Base-by-base conservation (phyloP, 2,888 invertebrate genomes). In the Catonia carolina region DNA sequence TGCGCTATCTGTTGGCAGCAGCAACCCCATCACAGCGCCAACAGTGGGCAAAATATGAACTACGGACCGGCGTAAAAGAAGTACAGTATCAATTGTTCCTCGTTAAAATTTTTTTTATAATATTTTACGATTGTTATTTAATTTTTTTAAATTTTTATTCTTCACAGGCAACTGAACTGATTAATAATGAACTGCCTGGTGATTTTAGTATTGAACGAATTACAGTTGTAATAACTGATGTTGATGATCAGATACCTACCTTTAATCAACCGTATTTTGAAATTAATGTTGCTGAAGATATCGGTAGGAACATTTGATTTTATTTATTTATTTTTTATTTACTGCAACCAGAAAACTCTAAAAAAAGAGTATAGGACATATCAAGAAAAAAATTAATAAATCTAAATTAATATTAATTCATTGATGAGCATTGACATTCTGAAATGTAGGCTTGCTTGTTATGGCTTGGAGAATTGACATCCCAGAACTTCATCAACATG, bases 141-240 rank as follows among this genome's bases (percentile, higher is more conserved):
- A 18, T 31, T 45, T 18, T 22, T 36, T 15, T 6, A 15, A 14
- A 59, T 22, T 14, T 60, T 61, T 60, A 51, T 48, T 56, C 55
- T 63, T 71, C 73, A 51, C 67, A 80, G 75, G 88, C 88, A 0
- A 85, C 85, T 1, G 88, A 88, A 70, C 67, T 87, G 48, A 83
- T 85, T 33, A 83, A 86, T 66, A 82, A 82, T 37, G 82, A 82
- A 69, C 77, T 84, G 20, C 83, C 85, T 5, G 81, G 82, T 0
- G 87, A 87, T 62, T 80, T 78, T 27, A 77, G 85, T 0, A 77
- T 78, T 0, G 83, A 86, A 1, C 78, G 83, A 35, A 77, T 89
- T 0, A 88, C 88, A 0, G 83, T 89, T 35, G 84, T 89, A 1
- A 82, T 89, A 22, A 85, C 85, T 1, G 89, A 90, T 66, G 81